phyloP scores from a whole-genome alignment of 2,797 vertebrate species.

The Molossus alvarezi region DNA sequence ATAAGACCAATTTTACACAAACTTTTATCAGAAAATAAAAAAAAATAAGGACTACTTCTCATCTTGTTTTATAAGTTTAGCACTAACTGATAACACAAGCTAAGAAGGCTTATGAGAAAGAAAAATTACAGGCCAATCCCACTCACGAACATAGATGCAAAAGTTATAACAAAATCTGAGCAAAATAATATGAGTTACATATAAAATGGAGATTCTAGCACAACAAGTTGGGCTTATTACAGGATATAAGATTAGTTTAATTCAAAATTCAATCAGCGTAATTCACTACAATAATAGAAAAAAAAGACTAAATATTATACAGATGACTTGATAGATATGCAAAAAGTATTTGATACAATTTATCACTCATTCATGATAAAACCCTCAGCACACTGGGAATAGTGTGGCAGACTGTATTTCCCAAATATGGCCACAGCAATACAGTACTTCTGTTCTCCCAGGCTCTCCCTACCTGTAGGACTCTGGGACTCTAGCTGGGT shows the following conservation, averaged over 20 bases:
- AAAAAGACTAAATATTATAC: conserved; percentile 1
- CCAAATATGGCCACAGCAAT: neutral
- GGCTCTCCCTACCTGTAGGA: neutral
- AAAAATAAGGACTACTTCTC: neutral
- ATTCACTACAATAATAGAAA: conserved; percentile 20
- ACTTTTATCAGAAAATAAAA: neutral
- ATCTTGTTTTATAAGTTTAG: neutral
- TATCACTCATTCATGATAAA: conserved; percentile 29
- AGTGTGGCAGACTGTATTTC: neutral
- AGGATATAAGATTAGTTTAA: neutral
- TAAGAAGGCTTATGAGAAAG: conserved; percentile 18
- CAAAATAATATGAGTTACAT: neutral
- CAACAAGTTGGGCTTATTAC: conserved; percentile 26
- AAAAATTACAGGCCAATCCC: neutral
- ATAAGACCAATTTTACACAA: conserved; percentile 2
- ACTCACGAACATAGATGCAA: neutral
- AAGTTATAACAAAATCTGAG: conserved; percentile 38
- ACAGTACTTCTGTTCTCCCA: neutral
- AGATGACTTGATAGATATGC: neutral
- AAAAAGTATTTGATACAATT: conserved; percentile 20
- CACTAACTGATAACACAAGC: conserved; percentile 21
- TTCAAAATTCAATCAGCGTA: conserved; percentile 53
- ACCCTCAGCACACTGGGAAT: neutral
- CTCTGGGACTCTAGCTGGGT: neutral
- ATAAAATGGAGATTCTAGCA: conserved; percentile 18